Evolutionary conservation across 2,797 vertebrate genomes (phyloP).

Genomic region (Emys orbicularis): DNA sequence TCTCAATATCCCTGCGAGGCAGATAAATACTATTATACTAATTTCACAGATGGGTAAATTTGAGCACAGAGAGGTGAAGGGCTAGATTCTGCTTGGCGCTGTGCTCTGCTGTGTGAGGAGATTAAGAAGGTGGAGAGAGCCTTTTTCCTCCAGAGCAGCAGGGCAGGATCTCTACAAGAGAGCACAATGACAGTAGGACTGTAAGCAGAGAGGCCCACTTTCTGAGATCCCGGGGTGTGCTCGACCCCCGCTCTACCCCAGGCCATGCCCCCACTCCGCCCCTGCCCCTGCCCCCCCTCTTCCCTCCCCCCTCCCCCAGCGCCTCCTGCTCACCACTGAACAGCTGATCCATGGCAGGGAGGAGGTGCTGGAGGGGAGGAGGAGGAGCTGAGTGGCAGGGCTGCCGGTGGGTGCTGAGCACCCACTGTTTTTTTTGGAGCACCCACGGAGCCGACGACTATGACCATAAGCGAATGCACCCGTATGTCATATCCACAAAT

Average conservation of each 20-base stretch:
- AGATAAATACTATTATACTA: conserved; percentile 72
- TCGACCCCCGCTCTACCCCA: too few species aligned
- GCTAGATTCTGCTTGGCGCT: conserved; percentile 39
- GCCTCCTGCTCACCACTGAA: too few species aligned
- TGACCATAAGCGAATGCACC: background rate
- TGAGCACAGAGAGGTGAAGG: conserved; percentile 54
- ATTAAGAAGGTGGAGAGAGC: conserved; percentile 25
- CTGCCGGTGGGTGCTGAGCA: too few species aligned
- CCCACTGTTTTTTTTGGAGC: too few species aligned
- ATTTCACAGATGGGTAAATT: conserved; percentile 73
- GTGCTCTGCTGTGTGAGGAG: conserved; percentile 41
- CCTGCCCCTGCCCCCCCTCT: too few species aligned
- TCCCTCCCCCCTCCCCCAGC: too few species aligned
- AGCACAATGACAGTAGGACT: background rate
- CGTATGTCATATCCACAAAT: rapidly evolving
- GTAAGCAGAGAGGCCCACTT: background rate
- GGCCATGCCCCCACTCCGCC: too few species aligned
- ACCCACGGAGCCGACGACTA: too few species aligned
- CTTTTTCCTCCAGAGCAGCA: background rate
- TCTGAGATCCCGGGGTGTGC: too few species aligned
- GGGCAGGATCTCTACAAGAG: background rate
- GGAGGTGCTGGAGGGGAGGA: too few species aligned
- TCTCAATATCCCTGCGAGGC: conserved; percentile 48
- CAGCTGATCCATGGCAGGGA: too few species aligned
- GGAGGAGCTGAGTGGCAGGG: too few species aligned